Evolutionary conservation across 2,888 invertebrate genomes (phyloP), one percentile per base, ranked within the genome.

Genomic region (Escarpia spicata): DNA sequence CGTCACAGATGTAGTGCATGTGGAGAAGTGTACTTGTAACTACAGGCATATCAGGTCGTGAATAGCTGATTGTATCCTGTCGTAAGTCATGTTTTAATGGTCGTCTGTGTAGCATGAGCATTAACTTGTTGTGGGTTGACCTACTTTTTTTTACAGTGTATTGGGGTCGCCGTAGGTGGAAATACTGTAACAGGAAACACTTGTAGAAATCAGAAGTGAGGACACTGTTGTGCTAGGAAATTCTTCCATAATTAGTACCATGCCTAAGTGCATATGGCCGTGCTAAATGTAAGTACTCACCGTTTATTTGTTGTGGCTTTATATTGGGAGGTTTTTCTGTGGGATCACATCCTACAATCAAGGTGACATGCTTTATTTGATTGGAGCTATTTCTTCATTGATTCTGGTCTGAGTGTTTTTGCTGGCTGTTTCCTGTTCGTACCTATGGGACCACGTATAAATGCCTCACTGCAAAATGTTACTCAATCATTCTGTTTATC

Each of bases 161-260:
- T 19, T 75, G 26, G 19, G 75, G 75, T 75, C 75, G 6, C 75
- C 15, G 75, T 75, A 4, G 26, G 26, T 26, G 75, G 26, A 75
- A 26, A 75, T 75, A 26, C 2, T 26, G 26, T 19, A 19, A 75
- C 75, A 75, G 75, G 26, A 75, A 75, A 75, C 19, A n/a, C 75
- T 75, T 75, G 19, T 75, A 75, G 75, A 75, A 37, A 26, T 75
- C 6, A 52, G 52, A 52, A 15, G 4, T 9, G 19, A 75, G n/a
- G 75, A 75, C 75, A 75, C 75, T 26, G 19, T 75, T 75, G 75
- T 75, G 19, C 19, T 75, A 75, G 6, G 75, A 75, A 75, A 75
- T 75, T 75, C 75, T 75, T 75, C 75, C 75, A 75, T 75, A 75
- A n/a, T 75, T 75, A 75, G n/a, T 75, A 75, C 75, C 75, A 75